Percentiles rank a stretch among this genome's conserved stretches.
phyloP scores from a whole-genome alignment of 1,140 invertebrate species.

The Chironomus tepperi region DNA sequence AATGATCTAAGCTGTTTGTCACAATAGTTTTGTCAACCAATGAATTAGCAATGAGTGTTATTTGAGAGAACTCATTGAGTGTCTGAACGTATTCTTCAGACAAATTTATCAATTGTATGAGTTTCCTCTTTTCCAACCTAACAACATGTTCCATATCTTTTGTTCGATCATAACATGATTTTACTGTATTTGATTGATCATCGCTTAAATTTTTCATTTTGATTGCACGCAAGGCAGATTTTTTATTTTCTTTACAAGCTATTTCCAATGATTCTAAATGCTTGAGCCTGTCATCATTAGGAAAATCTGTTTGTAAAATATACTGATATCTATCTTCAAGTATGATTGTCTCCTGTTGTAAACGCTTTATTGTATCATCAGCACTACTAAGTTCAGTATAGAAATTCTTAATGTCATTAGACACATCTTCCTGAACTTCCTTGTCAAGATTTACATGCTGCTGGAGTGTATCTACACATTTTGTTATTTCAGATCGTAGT shows the following conservation, averaged over 20 bases:
- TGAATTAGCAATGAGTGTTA: constrained; percentile 70
- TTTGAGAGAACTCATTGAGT: constrained; percentile 72
- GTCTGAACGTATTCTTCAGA: constrained; percentile 80
- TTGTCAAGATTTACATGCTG: constrained; percentile 39
- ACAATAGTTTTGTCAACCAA: constrained; percentile 64
- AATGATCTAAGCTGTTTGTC: constrained; percentile 60
- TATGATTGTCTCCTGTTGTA: background rate
- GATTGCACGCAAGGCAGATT: background rate
- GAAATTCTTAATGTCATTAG: background rate
- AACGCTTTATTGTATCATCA: background rate
- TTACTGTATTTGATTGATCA: background rate
- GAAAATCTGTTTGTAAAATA: background rate
- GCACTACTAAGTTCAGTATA: background rate
- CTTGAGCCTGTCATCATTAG: background rate
- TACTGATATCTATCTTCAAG: background rate
- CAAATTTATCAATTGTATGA: constrained; percentile 60
- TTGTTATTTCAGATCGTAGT: constrained; percentile 43
- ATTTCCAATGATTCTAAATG: background rate
- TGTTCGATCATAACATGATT: background rate
- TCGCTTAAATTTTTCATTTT: background rate
- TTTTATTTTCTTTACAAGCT: background rate
- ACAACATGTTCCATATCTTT: constrained; percentile 58
- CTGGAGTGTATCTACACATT: constrained; percentile 44
- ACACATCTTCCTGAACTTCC: background rate
- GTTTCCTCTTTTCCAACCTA: constrained; percentile 58